phyloP scores from a whole-genome alignment of 2,888 invertebrate species.

The Drosophila picticornis region DNA sequence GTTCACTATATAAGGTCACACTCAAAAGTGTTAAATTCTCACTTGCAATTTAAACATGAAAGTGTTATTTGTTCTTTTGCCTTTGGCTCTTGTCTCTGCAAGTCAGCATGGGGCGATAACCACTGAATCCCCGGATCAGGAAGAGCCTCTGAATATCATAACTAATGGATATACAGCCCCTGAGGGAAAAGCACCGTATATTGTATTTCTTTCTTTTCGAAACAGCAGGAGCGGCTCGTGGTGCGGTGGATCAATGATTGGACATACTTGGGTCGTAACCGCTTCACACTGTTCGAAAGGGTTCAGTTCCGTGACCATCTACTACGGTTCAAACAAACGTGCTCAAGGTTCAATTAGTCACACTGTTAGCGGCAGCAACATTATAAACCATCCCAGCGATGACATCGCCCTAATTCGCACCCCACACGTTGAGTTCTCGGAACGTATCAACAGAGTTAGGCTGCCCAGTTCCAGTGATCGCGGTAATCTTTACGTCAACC shows the following conservation, averaged over 20 bases:
- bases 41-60: background rate
- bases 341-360: slow-evolving; percentile 44
- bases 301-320: slow-evolving; percentile 45
- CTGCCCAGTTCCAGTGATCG: slow-evolving; percentile 21
- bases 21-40: background rate
- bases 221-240: slow-evolving; percentile 4
- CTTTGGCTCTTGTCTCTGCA: slow-evolving; percentile 10
- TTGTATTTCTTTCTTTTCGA: slow-evolving; percentile 43
- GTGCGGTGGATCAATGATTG: slow-evolving; percentile 49
- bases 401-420: slow-evolving; percentile 64
- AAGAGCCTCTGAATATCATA: slow-evolving; percentile 35
- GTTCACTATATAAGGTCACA: slow-evolving; percentile 1
- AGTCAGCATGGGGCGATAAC: background rate
- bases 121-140: background rate
- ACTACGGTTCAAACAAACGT: slow-evolving; percentile 68
- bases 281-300: slow-evolving; percentile 41
- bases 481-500: slow-evolving; percentile 18
- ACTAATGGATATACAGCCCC: slow-evolving; percentile 61
- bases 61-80: slow-evolving; percentile 10
- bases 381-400: slow-evolving; percentile 39
- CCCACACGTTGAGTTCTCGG: slow-evolving; percentile 27
- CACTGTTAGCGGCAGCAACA: slow-evolving; percentile 45
- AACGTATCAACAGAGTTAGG: slow-evolving; percentile 5
- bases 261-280: slow-evolving; percentile 45
- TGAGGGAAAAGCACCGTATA: slow-evolving; percentile 62